Conservation (phyloP, 2,797 vertebrate species). For the Clarias fuscus region DNA sequence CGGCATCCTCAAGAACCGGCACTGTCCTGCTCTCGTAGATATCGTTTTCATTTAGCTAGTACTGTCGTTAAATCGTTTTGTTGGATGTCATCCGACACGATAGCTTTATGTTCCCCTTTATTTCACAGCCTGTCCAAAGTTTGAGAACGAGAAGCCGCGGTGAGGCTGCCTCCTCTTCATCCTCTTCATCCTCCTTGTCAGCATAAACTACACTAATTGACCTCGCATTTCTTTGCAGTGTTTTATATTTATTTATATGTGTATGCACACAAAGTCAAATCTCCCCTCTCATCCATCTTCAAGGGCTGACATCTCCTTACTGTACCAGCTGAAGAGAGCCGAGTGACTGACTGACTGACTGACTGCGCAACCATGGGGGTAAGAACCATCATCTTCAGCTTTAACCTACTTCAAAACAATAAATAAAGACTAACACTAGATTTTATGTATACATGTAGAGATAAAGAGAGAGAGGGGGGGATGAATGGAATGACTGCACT, state of each 20-base stretch:
- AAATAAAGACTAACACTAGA: background rate
- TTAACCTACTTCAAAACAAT: background rate
- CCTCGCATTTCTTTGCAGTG: background rate
- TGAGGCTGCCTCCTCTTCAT: background rate
- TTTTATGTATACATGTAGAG: background rate
- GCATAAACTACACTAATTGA: background rate
- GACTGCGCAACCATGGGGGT: constrained; percentile 83
- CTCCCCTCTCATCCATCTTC: background rate
- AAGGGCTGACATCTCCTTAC: constrained; percentile 55
- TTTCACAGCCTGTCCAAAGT: constrained; percentile 10
- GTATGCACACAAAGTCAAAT: background rate
- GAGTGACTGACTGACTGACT: constrained; percentile 73
- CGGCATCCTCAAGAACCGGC: constrained; percentile 72
- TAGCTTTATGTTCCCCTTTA: constrained; percentile 19
- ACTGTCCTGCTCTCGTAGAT: constrained; percentile 72
- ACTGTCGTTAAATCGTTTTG: constrained; percentile 40
- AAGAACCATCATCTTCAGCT: constrained; percentile 63
- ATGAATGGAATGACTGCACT: background rate
- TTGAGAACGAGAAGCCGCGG: constrained; percentile 1
- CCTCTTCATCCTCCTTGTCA: too few relatives aligned
- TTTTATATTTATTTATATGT: constrained; percentile 5
- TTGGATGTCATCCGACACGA: background rate
- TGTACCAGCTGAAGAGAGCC: constrained; percentile 73
- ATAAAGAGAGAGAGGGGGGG: too few relatives aligned
- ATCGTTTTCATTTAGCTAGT: constrained; percentile 54